Evolutionary conservation across 2,888 invertebrate genomes (phyloP), one percentile per base, ranked within the genome.

Genomic region (Acrocyrtus sp.): DNA sequence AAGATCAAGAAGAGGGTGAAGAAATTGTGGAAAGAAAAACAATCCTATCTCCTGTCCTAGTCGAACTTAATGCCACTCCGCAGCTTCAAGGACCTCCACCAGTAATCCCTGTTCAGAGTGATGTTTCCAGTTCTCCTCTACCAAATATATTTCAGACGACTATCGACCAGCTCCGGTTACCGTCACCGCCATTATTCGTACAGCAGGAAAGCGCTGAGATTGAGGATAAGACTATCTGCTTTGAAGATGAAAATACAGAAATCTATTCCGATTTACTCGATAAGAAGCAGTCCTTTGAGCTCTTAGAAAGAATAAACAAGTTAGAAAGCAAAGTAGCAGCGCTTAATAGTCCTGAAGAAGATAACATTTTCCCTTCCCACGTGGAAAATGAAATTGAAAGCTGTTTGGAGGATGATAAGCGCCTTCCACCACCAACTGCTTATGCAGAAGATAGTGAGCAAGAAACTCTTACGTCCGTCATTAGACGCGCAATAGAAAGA

Each of bases 261-360:
- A 12, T 34, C 34, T 5, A 8, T 34, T 5, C 5, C 5, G 34
- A 12, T 8, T 5, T 8, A 34, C 5, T 12, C 6, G 5, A 5
- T 0, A 24, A 54, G 27, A 17, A 24, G 47, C n/a, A 24, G 17
- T 51, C 58, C 26, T 48, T 22, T 3, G 21, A 66, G n/a, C 21
- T 67, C n/a, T 67, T 51, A 51, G 58, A 67, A n/a, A 58, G 29
- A 29, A 67, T 67, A 22, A 43, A 17, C n/a, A 67, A 43, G 58
- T 34, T 67, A 19, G 67, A 67, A 17, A 24, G 17, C 10, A 67
- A 67, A 43, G 67, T 67, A 12, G 58, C 51, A 2, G 22, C n/a
- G 4, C 8, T 48, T 12, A 58, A 43, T 10, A 3, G 34, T 6
- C 43, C 21, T n/a, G 58, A 58, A 43, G 27, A 19, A 41, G n/a